Base-by-base conservation (phyloP, 2,797 vertebrate genomes). In the Prunella strophiata region DNA sequence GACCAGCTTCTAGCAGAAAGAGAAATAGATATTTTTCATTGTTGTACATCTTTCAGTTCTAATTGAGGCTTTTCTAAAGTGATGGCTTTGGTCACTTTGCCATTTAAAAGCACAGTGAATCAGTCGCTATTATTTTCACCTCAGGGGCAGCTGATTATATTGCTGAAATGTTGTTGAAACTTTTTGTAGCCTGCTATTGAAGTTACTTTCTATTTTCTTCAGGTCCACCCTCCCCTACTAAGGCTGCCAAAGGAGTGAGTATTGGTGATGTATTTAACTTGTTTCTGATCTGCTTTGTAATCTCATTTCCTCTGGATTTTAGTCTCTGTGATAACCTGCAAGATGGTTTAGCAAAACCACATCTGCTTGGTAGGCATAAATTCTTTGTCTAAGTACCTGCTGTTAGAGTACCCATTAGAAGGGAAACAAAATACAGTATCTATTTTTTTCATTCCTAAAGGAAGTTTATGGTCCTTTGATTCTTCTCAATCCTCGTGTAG, bases 181-280 rank as follows among this genome's bases (percentile, higher is more conserved):
- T 47, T 76, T 18, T 50, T 45, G 30, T 54, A 66, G 52, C 19
- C 59, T 52, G 11, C 30, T 36, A 34, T 5, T 93, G 73, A 96
- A 85, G 66, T 34, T 30, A 32, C 32, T 65, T 76, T 94, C 77
- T 91, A 0, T 95, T 95, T 91, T 65, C 67, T 80, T 63, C 91
- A 99, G 99, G 99, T 98, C 99, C 99, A 91, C 98, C 99, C 10
- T 99, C 99, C 96, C 99, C 99, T 88, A 98, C 99, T 95, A 99
- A 99, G 98, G 98, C 97, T 90, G 57, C 95, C 85, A 98, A 97
- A 97, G 97, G 94, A 96, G 98, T 98, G 92, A 98, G 97, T 98
- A 97, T 91, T 19, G 32, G 22, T 36, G 30, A 43, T 23, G 18
- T 29, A 20, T 88, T 90, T 67, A 52, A 38, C 34, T 48, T 38